Base-by-base conservation (phyloP, 1,140 invertebrate genomes). In the Diorhabda carinulata region DNA sequence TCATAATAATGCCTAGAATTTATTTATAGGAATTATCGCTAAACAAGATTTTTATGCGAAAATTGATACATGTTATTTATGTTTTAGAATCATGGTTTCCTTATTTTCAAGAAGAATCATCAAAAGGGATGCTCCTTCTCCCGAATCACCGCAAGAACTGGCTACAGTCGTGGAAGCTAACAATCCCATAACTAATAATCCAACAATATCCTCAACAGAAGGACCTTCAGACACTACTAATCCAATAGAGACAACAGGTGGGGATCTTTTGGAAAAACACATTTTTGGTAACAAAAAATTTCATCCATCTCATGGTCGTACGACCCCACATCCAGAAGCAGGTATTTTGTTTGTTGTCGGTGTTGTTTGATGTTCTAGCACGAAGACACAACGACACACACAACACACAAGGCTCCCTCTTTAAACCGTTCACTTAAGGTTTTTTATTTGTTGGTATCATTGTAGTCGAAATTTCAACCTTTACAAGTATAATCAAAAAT, bases 271-370 rank as follows among this genome's bases (percentile, higher is more conserved):
- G 58, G 57, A 67, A 47, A 67, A 57, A 52, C 73, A 72, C 61
- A 74, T 74, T 59, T 74, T 74, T 69, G 69, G 66, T 70, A 74
- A 74, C 69, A 71, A 66, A 74, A 68, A 70, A 68, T 74, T 69
- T 74, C 73, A 74, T 67, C 70, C 70, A 70, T 72, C 70, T 72
- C 70, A 67, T 68, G 70, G 73, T 72, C 73, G 70, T 58, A 68
- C 73, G 44, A 74, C 73, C 47, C 73, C 73, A 44, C 64, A 52
- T 66, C 66, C 64, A 67, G 73, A 68, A 67, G 62, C 73, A 74
- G 73, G 73, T 74, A 74, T 67, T 45, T 67, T 25, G 65, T 6
- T 52, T 67, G 65, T 67, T 57, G 52, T 67, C 47, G n/a, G 43
- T 62, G 61, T 62, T 43, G 61, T 43, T 52, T 52, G 25, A 25